phyloP scores from a whole-genome alignment of 2,113 vertebrate genomes.

The Hyperoodon ampullatus region DNA sequence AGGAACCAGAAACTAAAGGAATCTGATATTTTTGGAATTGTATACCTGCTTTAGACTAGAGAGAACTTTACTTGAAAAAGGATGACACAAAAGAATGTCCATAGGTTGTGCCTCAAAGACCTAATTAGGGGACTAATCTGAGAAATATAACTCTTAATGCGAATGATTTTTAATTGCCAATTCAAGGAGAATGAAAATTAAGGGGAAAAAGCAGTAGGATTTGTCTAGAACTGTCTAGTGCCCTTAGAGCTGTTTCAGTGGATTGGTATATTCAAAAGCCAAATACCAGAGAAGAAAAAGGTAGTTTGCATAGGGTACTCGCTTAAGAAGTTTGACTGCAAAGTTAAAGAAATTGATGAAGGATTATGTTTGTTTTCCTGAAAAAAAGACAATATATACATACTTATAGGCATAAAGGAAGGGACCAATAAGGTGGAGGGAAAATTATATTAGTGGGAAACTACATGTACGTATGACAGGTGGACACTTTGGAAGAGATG shows the following conservation, averaged over 20 bases:
- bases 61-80: conserved; percentile 36
- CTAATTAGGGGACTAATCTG: not conserved
- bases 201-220: not conserved
- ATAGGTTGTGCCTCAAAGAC: conserved; percentile 5
- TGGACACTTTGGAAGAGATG: not conserved
- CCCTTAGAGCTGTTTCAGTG: not conserved
- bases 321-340: conserved; percentile 13
- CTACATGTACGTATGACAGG: not conserved
- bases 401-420: conserved; percentile 17
- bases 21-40: not conserved
- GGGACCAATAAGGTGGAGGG: not conserved
- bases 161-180: conserved; percentile 18
- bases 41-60: conserved; percentile 14
- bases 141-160: conserved; percentile 19
- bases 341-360: conserved; percentile 15
- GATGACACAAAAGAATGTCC: not conserved
- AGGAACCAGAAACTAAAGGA: conserved; percentile 4
- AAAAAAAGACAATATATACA: not conserved
- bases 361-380: conserved; percentile 7
- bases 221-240: not conserved
- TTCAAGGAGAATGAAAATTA: conserved; percentile 42
- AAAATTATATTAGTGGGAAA: conserved; percentile 32
- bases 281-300: not conserved
- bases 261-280: not conserved
- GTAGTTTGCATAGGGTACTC: not conserved